Evolutionary conservation across 2,797 vertebrate species (phyloP).

Genomic region (Cuniculus paca): DNA sequence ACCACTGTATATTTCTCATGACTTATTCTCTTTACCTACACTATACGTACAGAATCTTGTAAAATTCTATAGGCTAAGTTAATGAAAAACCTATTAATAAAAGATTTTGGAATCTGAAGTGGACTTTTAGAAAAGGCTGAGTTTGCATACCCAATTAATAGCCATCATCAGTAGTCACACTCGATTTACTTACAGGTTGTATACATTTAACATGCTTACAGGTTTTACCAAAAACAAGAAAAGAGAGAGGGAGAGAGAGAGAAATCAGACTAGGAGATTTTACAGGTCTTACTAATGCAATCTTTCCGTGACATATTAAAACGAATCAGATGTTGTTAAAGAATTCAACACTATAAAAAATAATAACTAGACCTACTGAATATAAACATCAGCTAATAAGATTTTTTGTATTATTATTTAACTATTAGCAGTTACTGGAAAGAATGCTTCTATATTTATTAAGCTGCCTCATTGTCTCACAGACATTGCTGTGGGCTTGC

Average conservation of each 20-base stretch:
- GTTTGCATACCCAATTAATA: neutral
- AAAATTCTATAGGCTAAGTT: neutral
- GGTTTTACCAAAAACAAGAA: neutral
- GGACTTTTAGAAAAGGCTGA: neutral
- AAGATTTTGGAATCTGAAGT: neutral
- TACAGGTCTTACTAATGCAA: neutral
- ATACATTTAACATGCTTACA: neutral
- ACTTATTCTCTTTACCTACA: neutral
- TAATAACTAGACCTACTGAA: neutral
- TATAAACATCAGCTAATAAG: neutral
- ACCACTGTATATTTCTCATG: neutral
- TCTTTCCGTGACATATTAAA: neutral
- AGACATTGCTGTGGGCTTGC: neutral
- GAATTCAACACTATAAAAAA: neutral
- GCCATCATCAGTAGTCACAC: neutral
- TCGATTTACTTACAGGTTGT: neutral
- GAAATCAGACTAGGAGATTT: neutral
- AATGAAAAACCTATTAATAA: neutral
- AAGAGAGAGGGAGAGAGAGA: no score
- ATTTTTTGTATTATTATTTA: neutral
- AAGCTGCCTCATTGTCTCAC: neutral
- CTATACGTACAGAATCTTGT: neutral
- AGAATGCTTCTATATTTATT: neutral
- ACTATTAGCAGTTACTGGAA: neutral
- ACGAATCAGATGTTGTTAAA: conserved; percentile 2